Evolutionary conservation across 1,140 invertebrate species (phyloP).

Genomic region (Bicyclus anynana): DNA sequence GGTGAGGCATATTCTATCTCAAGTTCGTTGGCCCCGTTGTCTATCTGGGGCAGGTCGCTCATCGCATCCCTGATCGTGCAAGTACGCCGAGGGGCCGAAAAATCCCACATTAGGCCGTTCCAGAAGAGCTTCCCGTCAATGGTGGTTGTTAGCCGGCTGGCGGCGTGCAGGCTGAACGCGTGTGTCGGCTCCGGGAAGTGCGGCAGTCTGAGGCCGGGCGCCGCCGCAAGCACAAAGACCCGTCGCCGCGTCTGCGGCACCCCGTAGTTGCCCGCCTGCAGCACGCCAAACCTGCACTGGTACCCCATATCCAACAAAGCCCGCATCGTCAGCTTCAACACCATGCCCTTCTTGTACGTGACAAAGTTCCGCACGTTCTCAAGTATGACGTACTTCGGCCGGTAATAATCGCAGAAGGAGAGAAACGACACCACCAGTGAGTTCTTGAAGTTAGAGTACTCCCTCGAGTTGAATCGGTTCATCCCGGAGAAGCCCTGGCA

Average conservation of each 20-base stretch:
- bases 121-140: conserved; percentile 84
- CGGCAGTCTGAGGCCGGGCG: conserved; percentile 88
- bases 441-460: conserved; percentile 94
- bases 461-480: conserved; percentile 92
- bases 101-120: conserved; percentile 67
- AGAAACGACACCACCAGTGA: conserved; percentile 90
- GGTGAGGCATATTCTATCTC: conserved; percentile 86
- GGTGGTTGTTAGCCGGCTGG: conserved; percentile 83
- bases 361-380: conserved; percentile 95
- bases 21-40: conserved; percentile 83
- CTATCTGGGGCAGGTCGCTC: conserved; percentile 88
- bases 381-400: conserved; percentile 90
- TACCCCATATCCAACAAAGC: conserved; percentile 92
- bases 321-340: conserved; percentile 88
- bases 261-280: conserved; percentile 93
- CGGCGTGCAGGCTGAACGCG: conserved; percentile 86
- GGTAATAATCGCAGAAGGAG: conserved; percentile 92
- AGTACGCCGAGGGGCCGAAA: conserved; percentile 84
- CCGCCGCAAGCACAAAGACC: conserved; percentile 89
- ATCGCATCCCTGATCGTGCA: conserved; percentile 89
- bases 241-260: conserved; percentile 89
- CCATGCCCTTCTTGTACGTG: conserved; percentile 87
- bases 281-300: conserved; percentile 90
- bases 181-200: conserved; percentile 89
- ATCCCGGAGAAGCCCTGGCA: conserved; percentile 95